Base-by-base conservation (phyloP, 2,888 invertebrate genomes). In the Phaedon cochleariae region DNA sequence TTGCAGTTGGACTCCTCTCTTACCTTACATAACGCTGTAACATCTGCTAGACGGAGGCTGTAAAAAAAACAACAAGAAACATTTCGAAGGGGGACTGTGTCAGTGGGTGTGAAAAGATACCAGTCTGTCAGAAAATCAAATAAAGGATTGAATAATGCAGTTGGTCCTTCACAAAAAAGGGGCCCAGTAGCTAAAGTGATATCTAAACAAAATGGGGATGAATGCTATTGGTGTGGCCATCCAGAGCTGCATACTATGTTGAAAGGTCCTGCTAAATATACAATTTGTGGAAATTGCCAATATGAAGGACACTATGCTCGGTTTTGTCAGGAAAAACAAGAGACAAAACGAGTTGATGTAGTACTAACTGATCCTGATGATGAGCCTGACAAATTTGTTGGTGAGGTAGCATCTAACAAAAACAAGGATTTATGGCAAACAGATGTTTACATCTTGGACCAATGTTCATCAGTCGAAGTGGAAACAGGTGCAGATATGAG, bases 1-100 rank as follows among this genome's bases (percentile, higher is more conserved):
- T 37, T 68, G 17, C 68, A 68, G 29, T 21, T 65, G 12, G 62
- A 66, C 48, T 26, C 63, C 9, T 9, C 21, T 20, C 45, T 68
- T 4, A 62, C 65, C 7, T 37, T 67, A 9, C 52, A 67, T 26
- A 67, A 57, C 18, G 63, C 67, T 26, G 48, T 62, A 12, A 65
- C 65, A 10, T 21, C 34, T 31, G 55, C 55, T 1, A 54, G 62
- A 57, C 55, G 4, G 65, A 66, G 34, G 21, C 41, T 34, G 59
- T 63, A 7, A 66, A 66, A 37, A n/a, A 63, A 64, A 26, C 63
- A 64, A 55, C 57, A 55, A 52, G 41, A 62, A 57, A 64, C 20
- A 17, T 58, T 58, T 20, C 61, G 15, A 9, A 26, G 18, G 15
- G 61, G 15, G 4, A 21, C 21, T 29, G 29, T 20, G 6, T 15